These are phyloP conservation scores for Drosophila paramelanica DNA, from an alignment of 2,888 invertebrate genomes.

Conservation along the genomic window DNA sequence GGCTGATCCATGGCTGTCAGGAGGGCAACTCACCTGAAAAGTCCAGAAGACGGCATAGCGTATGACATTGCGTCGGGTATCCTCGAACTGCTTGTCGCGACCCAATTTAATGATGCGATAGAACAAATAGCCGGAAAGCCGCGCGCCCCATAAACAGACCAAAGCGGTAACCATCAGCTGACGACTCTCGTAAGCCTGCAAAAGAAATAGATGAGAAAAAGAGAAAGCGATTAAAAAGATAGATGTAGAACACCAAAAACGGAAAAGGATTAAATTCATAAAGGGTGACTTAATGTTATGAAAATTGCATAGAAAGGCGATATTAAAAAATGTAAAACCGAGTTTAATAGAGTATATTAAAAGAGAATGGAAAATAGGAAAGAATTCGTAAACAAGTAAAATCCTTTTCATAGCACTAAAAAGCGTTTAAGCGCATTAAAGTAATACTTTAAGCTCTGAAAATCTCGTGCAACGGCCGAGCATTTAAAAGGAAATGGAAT, in stretches of 20 bases:
- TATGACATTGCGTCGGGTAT: slow-evolving; percentile 93
- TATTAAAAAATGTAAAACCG: background rate
- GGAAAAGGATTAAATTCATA: background rate
- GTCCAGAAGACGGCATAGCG: slow-evolving; percentile 97
- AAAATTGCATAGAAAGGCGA: background rate
- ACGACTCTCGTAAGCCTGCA: slow-evolving; percentile 91
- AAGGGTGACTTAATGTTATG: background rate
- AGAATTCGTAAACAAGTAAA: background rate
- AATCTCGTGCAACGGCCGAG: background rate
- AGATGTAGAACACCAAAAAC: no score
- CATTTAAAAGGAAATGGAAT: background rate
- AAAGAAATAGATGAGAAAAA: background rate
- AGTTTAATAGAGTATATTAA: background rate
- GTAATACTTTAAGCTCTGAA: background rate
- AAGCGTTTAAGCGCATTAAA: background rate
- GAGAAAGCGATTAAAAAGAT: background rate
- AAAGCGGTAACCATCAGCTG: slow-evolving; percentile 96
- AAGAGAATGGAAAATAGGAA: background rate
- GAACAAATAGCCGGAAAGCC: slow-evolving; percentile 94
- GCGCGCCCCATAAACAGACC: slow-evolving; percentile 94
- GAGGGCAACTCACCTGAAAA: slow-evolving; percentile 88
- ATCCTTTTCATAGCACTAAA: background rate
- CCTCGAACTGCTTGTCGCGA: slow-evolving; percentile 95
- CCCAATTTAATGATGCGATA: slow-evolving; percentile 96
- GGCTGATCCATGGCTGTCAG: slow-evolving; percentile 1